Evolutionary conservation across 2,113 vertebrate species (phyloP).

Genomic region (Tyrannus savana): DNA sequence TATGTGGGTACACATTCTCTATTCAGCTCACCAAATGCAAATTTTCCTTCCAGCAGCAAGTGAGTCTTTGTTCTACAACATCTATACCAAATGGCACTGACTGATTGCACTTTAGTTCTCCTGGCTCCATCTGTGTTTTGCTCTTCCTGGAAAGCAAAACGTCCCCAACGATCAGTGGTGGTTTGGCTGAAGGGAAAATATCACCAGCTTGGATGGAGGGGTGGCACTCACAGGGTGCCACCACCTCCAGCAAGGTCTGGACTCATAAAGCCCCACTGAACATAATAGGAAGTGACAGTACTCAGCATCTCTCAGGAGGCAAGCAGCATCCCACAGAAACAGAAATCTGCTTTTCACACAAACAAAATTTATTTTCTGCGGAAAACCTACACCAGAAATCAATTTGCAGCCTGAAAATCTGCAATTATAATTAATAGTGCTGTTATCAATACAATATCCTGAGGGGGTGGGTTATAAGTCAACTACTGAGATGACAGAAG

Average conservation of each 20-base stretch:
- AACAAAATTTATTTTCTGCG: neutral
- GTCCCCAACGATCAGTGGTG: neutral
- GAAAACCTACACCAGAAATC: neutral
- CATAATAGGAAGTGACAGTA: neutral
- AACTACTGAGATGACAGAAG: neutral
- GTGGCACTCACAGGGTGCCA: fast-evolving
- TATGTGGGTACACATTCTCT: neutral
- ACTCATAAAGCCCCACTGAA: neutral
- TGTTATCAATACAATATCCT: neutral
- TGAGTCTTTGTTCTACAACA: neutral
- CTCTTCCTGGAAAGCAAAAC: neutral
- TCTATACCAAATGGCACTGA: neutral
- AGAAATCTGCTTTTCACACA: neutral
- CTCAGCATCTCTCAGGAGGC: neutral
- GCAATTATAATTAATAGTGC: neutral
- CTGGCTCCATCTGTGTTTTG: neutral
- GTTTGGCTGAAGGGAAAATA: neutral
- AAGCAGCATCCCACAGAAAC: neutral
- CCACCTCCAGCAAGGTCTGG: neutral
- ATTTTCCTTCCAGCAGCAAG: neutral
- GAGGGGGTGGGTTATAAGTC: neutral
- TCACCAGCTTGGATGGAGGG: neutral
- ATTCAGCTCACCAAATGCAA: neutral
- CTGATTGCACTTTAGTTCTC: neutral
- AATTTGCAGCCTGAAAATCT: neutral